Base-by-base conservation (phyloP, 1,140 invertebrate genomes). In the Drosophila teissieri region DNA sequence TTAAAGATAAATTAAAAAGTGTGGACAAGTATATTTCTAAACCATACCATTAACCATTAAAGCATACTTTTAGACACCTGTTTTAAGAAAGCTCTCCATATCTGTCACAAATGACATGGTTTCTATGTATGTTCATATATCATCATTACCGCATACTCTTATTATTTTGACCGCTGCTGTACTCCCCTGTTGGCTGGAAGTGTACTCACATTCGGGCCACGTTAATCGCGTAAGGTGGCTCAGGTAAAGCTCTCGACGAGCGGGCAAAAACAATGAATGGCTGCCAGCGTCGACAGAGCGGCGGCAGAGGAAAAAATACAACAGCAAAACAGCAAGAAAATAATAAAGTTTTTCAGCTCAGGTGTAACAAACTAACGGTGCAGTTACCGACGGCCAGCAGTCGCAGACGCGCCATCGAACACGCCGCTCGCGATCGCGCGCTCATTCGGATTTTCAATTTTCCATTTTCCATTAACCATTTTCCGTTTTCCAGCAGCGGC, bases 351-450 rank as follows among this genome's bases (percentile, higher is more conserved):
- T 63, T 55, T 68, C 42, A 81, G 68, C 63, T 88, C 84, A 89
- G 83, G 83, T 88, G 83, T 89, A 88, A 88, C 83, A 89, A 88
- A 84, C 83, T 88, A 88, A 88, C 83, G 83, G 83, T 88, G 83
- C 80, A 88, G 80, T 76, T 79, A 57, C 67, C 58, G 45, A 63
- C 48, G 48, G 64, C 72, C 78, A 80, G 75, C 83, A 86, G 83
- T 86, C 83, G 83, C 86, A 69, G 69, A 49, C 82, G 82, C 83
- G 83, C 75, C 84, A 72, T 83, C 83, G 83, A 88, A 73, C 74
- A 74, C 64, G 74, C 82, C 74, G 79, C 65, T 70, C 65, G 73
- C 74, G 63, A 62, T 63, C 61, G 70, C 49, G 69, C 39, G 49
- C 55, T n/a, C 45, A 36, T 39, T 51, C 54, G 34, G 34, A 11